Percentiles rank a stretch among this genome's conserved stretches.
These are phyloP conservation scores for Autographa gamma DNA, from an alignment of 2,888 invertebrate species.

Conservation along the genomic window DNA sequence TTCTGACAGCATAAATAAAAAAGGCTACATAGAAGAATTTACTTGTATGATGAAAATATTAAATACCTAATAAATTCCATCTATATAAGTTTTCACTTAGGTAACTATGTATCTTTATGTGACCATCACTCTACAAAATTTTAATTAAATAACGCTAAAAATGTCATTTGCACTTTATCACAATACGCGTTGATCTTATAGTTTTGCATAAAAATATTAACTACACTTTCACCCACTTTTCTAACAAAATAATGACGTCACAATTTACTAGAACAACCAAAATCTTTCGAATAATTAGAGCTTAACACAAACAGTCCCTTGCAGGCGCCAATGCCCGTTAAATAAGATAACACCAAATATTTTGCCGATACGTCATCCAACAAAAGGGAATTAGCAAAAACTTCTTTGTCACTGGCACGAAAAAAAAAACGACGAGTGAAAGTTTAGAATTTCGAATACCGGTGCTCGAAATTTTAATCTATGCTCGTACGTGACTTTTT, in stretches of 20 bases:
- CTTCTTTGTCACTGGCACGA: slow-evolving; percentile 53
- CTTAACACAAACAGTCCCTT: slow-evolving; percentile 28
- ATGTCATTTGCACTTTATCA: too few species aligned
- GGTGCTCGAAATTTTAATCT: not conserved
- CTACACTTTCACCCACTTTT: too few species aligned
- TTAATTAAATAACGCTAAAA: too few species aligned
- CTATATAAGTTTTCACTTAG: too few species aligned
- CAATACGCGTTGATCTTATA: too few species aligned
- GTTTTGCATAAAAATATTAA: too few species aligned
- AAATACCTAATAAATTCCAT: too few species aligned
- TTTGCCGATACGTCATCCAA: slow-evolving; percentile 50
- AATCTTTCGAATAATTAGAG: not conserved
- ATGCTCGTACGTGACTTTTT: slow-evolving; percentile 2
- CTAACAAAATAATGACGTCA: not conserved
- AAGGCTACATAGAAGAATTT: too few species aligned
- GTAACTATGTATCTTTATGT: too few species aligned
- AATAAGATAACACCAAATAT: slow-evolving; percentile 52
- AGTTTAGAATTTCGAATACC: slow-evolving; percentile 14
- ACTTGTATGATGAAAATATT: too few species aligned
- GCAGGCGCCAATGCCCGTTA: slow-evolving; percentile 53
- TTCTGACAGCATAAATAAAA: too few species aligned
- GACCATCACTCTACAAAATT: too few species aligned
- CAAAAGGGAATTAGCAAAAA: slow-evolving; percentile 49
- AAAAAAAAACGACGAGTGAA: slow-evolving; percentile 37
- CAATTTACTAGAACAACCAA: not conserved